Conservation (phyloP, 92 coral and sea anemone genomes). For the Anthopleura xanthogrammica region DNA sequence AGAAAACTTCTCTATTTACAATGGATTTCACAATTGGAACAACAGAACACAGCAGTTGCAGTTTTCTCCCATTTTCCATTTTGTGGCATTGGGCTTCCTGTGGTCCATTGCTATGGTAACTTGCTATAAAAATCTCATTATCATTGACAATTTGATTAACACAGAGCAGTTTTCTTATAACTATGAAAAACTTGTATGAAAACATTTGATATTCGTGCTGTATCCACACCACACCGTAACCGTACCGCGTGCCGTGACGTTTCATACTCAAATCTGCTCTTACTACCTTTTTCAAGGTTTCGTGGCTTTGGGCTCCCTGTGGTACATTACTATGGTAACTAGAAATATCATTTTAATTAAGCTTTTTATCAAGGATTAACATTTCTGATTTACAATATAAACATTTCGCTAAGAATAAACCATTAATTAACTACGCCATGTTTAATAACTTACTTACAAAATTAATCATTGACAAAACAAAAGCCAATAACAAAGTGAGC, state of each 20-base stretch:
- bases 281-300: no score
- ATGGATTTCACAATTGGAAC: neutral
- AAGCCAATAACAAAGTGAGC: neutral
- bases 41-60: no score
- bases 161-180: no score
- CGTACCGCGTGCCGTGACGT: no score
- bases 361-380: no score
- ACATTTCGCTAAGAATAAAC: neutral
- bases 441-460: neutral
- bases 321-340: neutral
- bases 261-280: no score
- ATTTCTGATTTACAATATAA: neutral
- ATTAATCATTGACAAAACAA: slow-evolving; percentile 2
- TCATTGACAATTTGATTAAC: neutral
- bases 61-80: no score
- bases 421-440: neutral
- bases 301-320: neutral
- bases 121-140: neutral
- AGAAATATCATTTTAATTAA: neutral
- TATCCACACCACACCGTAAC: no score
- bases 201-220: no score
- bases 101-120: neutral
- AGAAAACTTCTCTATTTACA: neutral
- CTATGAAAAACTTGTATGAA: no score
- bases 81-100: neutral